Evolutionary conservation across 92 coral and sea anemone genomes (phyloP).

Genomic region (Anthopleura xanthogrammica): DNA sequence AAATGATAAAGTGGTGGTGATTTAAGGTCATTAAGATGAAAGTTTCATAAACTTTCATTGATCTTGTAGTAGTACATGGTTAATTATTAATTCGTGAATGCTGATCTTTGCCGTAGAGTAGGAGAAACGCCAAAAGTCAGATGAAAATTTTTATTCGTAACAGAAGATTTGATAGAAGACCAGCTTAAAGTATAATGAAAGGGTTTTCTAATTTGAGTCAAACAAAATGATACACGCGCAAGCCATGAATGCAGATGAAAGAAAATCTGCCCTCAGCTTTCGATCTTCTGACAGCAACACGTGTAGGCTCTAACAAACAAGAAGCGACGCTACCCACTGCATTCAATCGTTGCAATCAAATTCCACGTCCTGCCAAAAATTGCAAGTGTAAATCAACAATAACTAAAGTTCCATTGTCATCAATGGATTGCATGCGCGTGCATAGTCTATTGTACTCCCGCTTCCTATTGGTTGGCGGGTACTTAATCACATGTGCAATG

Average conservation of each 20-base stretch:
- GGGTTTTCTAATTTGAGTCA: background rate
- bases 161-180: background rate
- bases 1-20: no score
- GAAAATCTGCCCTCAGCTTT: background rate
- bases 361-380: conserved; percentile 25
- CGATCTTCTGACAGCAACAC: conserved; percentile 24
- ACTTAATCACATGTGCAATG: conserved; percentile 24
- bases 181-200: background rate
- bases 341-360: conserved; percentile 30
- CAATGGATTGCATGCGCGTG: conserved; percentile 44
- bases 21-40: background rate
- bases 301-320: conserved; percentile 35
- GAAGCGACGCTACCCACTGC: conserved; percentile 44
- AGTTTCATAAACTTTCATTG: background rate
- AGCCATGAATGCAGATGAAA: background rate
- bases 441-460: conserved; percentile 35
- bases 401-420: conserved; percentile 5
- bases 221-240: conserved; percentile 11
- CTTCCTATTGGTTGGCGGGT: conserved; percentile 25
- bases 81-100: no score
- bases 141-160: background rate
- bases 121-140: background rate
- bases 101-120: background rate
- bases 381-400: conserved; percentile 18
- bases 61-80: background rate